Evolutionary conservation across 2,113 vertebrate genomes (phyloP), one percentile per base, ranked within the genome.

Genomic region (Synchiropus splendidus): DNA sequence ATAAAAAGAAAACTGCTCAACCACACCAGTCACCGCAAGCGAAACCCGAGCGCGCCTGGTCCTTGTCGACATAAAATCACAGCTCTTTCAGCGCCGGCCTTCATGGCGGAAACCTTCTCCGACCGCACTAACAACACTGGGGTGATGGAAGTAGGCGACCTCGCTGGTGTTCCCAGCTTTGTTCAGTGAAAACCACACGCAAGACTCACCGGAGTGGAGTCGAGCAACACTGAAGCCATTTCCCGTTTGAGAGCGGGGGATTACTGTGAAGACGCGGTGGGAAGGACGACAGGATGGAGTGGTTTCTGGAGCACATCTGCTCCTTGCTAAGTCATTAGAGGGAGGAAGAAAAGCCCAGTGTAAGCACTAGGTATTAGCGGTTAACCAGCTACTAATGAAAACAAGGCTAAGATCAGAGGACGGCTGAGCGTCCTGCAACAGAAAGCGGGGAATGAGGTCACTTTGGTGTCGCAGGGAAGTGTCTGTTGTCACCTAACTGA

Each of bases 341-440:
- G 55, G 51, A 65, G 67, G 62, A 67, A 61, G 62, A 67, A 71
- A 74, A 70, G 68, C 61, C 45, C 51, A 78, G 64, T 74, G 84
- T 80, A 81, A 80, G 77, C 67, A 69, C 77, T 43, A 36, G 63
- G 70, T 73, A 79, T 87, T 82, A 83, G 85, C 36, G 78, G 79
- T 83, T 80, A 83, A 83, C 80, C 79, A 70, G 70, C 59, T 74
- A 76, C 77, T 85, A 84, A 85, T 79, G 80, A 81, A 81, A 73
- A 72, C 60, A 71, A 81, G 78, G 69, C 70, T 80, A 80, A 78
- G 77, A 67, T 27, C 21, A 27, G n/a, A n/a, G n/a, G n/a, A n/a
- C n/a, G n/a, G n/a, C n/a, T n/a, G n/a, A n/a, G n/a, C n/a, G n/a
- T n/a, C n/a, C n/a, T n/a, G n/a, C n/a, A n/a, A n/a, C n/a, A n/a